phyloP scores from a whole-genome alignment of 1,140 invertebrate genomes.

The Trichonephila inaurata region DNA sequence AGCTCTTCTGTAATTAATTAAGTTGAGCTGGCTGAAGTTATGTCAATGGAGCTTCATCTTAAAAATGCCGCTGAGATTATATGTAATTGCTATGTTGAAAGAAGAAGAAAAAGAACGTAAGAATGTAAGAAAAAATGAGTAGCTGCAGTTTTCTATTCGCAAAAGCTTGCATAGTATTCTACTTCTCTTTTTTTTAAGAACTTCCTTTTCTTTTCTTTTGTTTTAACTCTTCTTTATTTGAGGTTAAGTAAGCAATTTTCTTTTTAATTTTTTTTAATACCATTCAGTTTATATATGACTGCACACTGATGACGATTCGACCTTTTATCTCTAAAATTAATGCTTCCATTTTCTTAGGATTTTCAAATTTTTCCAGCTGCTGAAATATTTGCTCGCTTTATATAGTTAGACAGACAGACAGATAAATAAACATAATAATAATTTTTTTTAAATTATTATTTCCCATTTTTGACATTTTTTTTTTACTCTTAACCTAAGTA shows the following conservation, averaged over 20 bases:
- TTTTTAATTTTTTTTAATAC: neutral
- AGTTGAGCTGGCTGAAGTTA: neutral
- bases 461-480: no score
- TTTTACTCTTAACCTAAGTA: no score
- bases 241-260: neutral
- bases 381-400: no score
- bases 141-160: no score
- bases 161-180: slow-evolving; percentile 32
- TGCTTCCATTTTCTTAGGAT: neutral
- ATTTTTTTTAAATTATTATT: no score
- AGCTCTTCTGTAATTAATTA: slow-evolving; percentile 12
- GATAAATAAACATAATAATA: no score
- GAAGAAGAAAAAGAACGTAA: neutral
- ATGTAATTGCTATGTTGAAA: neutral
- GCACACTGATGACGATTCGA: neutral
- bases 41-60: neutral
- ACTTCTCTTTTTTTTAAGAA: neutral
- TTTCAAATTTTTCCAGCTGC: no score
- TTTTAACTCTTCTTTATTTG: neutral
- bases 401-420: no score
- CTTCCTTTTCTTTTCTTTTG: neutral
- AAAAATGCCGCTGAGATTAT: slow-evolving; percentile 18
- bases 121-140: neutral
- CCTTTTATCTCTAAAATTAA: neutral
- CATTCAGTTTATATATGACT: neutral